Base-by-base conservation (phyloP, 2,113 vertebrate genomes). In the Rafetus swinhoei region DNA sequence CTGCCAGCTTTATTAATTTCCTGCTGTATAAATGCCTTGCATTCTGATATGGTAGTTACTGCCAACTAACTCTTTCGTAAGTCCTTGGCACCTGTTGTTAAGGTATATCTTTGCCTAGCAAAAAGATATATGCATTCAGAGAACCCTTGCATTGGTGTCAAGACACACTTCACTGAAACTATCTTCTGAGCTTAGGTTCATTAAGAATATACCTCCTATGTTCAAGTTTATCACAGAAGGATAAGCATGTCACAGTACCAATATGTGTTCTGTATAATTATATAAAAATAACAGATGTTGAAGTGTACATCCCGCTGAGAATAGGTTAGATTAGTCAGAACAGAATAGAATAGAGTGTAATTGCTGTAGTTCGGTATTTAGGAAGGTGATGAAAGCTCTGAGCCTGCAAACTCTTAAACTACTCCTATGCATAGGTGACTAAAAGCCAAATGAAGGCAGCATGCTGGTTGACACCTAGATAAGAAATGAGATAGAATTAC, bases 191-290 rank as follows among this genome's bases (percentile, higher is more conserved):
- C 45, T 80, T 69, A 18, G 7, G 15, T 32, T 32, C 32, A 69
- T 69, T 69, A n/a, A 69, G 15, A 69, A 69, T 69, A 7, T 32
- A 69, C 18, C 29, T 69, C 29, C 19, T 86, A 79, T 59, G 59
- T 86, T 95, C 59, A 77, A 56, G 87, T 95, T 85, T 89, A 85
- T 82, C 52, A 16, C 79, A 80, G 55, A 59, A 85, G 82, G 52
- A 55, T 84, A 88, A 85, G 90, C 57, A 72, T 79, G 74, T 84
- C 45, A 22, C 76, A 92, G 77, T 82, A 18, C 29, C 21, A 57
- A 76, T 84, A 90, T 72, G 82, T 79, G 84, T 86, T 90, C 50
- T 74, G 80, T 92, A 62, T 57, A 77, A 87, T 93, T 95, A 84
- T 53, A 15, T 92, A 50, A 45, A 93, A 92, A 52, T 27, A 76